Percentiles rank a stretch among this genome's conserved stretches.
Evolutionary conservation across 2,113 vertebrate genomes (phyloP).

Genomic region (Pachyramphus minor): DNA sequence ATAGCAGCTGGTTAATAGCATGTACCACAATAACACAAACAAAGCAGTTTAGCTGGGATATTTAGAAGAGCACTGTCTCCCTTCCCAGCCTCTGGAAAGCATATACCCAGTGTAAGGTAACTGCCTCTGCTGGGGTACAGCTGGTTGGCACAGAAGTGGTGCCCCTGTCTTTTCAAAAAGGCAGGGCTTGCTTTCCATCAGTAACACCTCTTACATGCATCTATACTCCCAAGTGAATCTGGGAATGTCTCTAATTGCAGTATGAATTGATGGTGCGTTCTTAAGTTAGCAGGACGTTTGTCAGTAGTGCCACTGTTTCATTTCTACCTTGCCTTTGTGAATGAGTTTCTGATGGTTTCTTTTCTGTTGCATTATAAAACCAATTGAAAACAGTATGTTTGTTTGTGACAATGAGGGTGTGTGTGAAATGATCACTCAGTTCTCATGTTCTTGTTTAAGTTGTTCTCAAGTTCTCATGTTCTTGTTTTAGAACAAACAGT

Average conservation of each 20-base stretch:
- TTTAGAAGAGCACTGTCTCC: background rate
- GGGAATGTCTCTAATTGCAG: background rate
- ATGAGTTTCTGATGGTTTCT: background rate
- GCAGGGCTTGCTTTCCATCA: background rate
- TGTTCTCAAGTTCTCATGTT: background rate
- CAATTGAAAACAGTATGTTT: background rate
- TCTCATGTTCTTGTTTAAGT: background rate
- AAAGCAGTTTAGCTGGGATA: background rate
- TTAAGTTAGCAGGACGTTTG: background rate
- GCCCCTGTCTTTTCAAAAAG: background rate
- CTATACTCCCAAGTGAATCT: background rate
- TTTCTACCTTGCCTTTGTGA: background rate
- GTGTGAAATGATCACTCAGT: background rate
- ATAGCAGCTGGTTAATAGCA: background rate
- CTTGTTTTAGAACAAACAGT: background rate
- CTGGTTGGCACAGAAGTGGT: background rate
- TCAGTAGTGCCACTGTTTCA: background rate
- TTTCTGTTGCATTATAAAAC: background rate
- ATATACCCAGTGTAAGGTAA: background rate
- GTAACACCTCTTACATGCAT: background rate
- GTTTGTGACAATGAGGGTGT: background rate
- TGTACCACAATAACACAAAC: background rate
- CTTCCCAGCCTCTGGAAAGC: background rate
- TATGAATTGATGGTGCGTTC: background rate
- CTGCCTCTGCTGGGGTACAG: background rate